These are phyloP conservation scores for Periphyllus acericola DNA, from an alignment of 2,888 invertebrate genomes.

Conservation along the genomic window DNA sequence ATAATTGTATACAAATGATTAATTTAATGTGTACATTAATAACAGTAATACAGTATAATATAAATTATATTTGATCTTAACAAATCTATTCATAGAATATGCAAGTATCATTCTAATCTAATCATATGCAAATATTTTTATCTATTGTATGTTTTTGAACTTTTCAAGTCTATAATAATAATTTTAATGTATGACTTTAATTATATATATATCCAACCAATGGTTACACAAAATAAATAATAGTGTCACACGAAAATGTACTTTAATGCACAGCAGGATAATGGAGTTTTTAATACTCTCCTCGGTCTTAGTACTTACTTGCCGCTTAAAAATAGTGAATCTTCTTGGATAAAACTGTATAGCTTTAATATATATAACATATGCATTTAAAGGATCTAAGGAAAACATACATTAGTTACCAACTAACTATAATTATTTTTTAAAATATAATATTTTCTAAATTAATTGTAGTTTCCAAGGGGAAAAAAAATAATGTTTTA, in stretches of 20 bases:
- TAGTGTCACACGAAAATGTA: no score
- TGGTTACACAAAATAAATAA: no score
- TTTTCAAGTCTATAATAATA: background rate
- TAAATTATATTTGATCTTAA: background rate
- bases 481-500: conserved; percentile 3
- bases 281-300: background rate
- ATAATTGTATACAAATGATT: background rate
- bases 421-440: background rate
- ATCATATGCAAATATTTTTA: background rate
- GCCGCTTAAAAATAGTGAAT: background rate
- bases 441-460: background rate
- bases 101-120: background rate
- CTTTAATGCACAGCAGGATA: background rate
- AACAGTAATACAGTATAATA: background rate
- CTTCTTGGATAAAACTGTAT: background rate
- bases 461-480: background rate
- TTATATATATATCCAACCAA: no score
- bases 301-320: background rate
- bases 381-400: background rate
- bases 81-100: background rate
- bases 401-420: background rate
- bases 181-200: no score
- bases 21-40: background rate
- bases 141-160: background rate
- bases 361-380: background rate